These are phyloP conservation scores for Rostratula benghalensis DNA, from an alignment of 2,113 vertebrate genomes.

Conservation along the genomic window DNA sequence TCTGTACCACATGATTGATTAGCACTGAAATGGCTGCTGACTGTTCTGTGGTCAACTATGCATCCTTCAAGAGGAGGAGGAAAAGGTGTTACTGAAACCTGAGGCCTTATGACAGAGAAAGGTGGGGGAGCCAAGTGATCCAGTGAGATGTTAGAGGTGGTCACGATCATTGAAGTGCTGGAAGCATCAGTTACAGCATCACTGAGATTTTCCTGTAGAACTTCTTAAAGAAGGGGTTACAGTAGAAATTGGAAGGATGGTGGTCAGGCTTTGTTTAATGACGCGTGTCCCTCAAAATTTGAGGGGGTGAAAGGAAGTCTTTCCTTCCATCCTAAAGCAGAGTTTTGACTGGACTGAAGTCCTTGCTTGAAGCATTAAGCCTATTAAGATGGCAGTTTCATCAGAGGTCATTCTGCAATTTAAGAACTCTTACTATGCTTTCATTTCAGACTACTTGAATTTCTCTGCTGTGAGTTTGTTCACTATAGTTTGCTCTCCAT, in stretches of 20 bases:
- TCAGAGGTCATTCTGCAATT: not conserved
- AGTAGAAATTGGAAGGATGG: not conserved
- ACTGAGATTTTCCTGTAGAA: not conserved
- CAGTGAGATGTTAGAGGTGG: not conserved
- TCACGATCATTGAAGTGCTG: not conserved
- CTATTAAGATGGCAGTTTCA: not conserved
- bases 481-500: not conserved
- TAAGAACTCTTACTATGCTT: not conserved
- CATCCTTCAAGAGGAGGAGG: not conserved
- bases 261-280: not conserved
- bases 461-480: not conserved
- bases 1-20: not conserved
- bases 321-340: not conserved
- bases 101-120: not conserved
- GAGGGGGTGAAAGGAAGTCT: not conserved
- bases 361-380: not conserved
- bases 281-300: not conserved
- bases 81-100: not conserved
- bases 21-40: not conserved
- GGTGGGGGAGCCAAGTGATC: not conserved
- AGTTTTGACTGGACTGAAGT: not conserved
- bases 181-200: not conserved
- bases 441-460: not conserved
- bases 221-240: not conserved
- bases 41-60: not conserved